Evolutionary conservation across 2,113 vertebrate genomes (phyloP).

Genomic region (Shinisaurus crocodilurus): DNA sequence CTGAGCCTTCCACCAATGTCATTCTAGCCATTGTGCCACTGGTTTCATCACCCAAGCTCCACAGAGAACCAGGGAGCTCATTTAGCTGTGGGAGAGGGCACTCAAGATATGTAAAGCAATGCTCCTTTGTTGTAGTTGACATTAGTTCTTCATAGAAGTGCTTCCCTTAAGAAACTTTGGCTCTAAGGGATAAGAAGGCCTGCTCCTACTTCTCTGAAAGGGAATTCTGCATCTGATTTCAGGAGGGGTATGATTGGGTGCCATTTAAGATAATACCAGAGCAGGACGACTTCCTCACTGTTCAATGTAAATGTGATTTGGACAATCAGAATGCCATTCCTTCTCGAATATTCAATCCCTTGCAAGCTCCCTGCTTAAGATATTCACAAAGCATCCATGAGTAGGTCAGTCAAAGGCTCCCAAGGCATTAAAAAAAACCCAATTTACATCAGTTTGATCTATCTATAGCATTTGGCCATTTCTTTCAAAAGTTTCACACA

Average conservation of each 20-base stretch:
- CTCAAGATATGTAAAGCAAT: background rate
- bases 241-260: constrained; percentile 14
- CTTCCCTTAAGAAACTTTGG: background rate
- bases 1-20: too few species aligned
- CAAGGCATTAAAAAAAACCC: background rate
- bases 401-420: fast-evolving
- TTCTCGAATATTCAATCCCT: background rate
- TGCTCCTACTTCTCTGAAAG: background rate
- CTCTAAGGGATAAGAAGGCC: background rate
- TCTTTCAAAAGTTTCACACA: background rate
- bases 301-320: constrained; percentile 30
- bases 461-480: background rate
- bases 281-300: background rate
- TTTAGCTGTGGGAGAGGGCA: too few species aligned
- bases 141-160: background rate
- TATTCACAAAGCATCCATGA: constrained; percentile 32
- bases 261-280: constrained; percentile 15
- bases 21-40: too few species aligned
- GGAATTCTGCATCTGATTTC: constrained; percentile 8
- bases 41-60: too few species aligned
- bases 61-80: too few species aligned
- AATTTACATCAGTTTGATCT: constrained; percentile 6
- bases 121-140: background rate
- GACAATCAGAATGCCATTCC: constrained; percentile 16
- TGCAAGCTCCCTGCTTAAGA: background rate